Evolutionary conservation across 1,140 invertebrate species (phyloP), one percentile per base, ranked within the genome.

Genomic region (Drosophila athabasca): DNA sequence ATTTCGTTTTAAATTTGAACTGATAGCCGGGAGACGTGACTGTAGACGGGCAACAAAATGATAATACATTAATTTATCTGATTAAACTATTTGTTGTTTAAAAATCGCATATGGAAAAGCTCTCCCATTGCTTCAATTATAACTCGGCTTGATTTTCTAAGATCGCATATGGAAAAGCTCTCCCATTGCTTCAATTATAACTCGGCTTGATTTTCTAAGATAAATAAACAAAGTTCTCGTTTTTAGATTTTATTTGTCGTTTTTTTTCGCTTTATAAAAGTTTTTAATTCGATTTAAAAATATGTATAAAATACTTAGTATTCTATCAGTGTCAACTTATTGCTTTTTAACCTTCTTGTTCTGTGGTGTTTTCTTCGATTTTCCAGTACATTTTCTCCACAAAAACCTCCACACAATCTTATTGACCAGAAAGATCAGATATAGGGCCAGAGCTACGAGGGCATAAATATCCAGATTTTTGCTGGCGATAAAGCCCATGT

Each of bases 321-420:
- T 17, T 26, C 31, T 39, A 22, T 29, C n/a, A 35, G 13, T 15
- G 6, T 15, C 5, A 11, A 15, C 31, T 22, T 87, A 87, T 9
- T 88, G 52, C 53, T 82, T 87, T 48, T 87, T 87, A 11, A 82
- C 66, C 58, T 87, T 85, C 48, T 80, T 62, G 15, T 71, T 82
- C 24, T 65, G 54, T 3, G 62, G 6, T 11, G 29, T n/a, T 50
- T 78, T 82, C 19, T 75, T 75, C 35, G 76, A 55, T 35, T 64
- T 64, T 17, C 41, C 78, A 22, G 55, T 87, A n/a, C 64, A 31
- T 19, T 82, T 87, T 0, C 57, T 44, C 46, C 66, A 82, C 13
- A 82, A 3, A 19, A 75, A 88, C 9, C 68, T 87, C 22, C 73
- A 35, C n/a, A 87, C 53, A n/a, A 64, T 49, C 17, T 71, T 71